A percentile compares a stretch with the other conserved stretches of the same genome.
Conservation (phyloP, 2,797 vertebrate species). For the Pogoniulus pusillus region DNA sequence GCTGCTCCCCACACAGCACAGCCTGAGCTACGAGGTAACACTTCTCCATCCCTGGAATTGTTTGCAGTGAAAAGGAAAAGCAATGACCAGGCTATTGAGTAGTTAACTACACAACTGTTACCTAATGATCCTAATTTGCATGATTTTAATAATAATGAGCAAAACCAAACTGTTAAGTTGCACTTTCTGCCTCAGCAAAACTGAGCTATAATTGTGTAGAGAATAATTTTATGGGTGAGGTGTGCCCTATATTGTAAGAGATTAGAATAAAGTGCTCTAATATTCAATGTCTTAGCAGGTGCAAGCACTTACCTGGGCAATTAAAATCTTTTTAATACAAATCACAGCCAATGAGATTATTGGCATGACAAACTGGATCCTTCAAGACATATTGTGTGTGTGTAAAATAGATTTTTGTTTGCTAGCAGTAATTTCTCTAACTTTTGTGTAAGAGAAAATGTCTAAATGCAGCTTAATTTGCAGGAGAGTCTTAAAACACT, state of each 20-base stretch:
- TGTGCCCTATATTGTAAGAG: slow-evolving; percentile 80
- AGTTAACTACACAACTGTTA: slow-evolving; percentile 71
- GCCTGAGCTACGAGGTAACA: not conserved
- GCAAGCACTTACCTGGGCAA: slow-evolving; percentile 84
- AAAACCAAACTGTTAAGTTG: slow-evolving; percentile 79
- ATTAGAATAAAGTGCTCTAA: slow-evolving; percentile 81
- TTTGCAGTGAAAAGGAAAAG: slow-evolving; percentile 33
- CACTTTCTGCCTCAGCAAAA: slow-evolving; percentile 82
- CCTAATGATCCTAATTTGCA: slow-evolving; percentile 76
- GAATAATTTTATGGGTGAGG: slow-evolving; percentile 83
- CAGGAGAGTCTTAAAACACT: not conserved
- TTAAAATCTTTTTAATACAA: slow-evolving; percentile 84
- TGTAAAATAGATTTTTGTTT: slow-evolving; percentile 66
- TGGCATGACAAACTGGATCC: slow-evolving; percentile 74
- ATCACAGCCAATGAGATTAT: slow-evolving; percentile 78
- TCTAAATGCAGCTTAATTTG: slow-evolving; percentile 40
- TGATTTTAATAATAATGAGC: slow-evolving; percentile 80
- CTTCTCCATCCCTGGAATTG: not conserved
- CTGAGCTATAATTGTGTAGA: slow-evolving; percentile 76
- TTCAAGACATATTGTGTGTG: slow-evolving; percentile 75
- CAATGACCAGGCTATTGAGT: slow-evolving; percentile 48
- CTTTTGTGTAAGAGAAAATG: slow-evolving; percentile 72
- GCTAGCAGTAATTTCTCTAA: slow-evolving; percentile 67
- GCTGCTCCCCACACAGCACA: not conserved
- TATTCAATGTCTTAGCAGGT: slow-evolving; percentile 82